These are phyloP conservation scores for Cheilosia urbana DNA, from an alignment of 2,888 invertebrate species.

Conservation along the genomic window DNA sequence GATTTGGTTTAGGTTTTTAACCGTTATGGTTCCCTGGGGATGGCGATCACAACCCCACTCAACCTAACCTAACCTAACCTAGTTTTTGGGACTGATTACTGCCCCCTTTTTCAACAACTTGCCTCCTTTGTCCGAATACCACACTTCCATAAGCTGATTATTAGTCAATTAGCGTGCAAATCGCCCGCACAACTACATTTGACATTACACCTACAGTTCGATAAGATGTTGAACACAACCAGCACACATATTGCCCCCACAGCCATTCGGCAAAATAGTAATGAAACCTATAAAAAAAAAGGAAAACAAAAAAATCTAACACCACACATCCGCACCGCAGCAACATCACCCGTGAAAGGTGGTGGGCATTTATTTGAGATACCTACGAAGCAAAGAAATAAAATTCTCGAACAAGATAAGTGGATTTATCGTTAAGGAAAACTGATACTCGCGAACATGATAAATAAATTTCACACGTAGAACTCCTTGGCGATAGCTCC, in stretches of 20 bases:
- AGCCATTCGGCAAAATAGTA: conserved; percentile 8
- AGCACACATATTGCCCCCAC: conserved; percentile 2
- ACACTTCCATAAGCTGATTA: no score
- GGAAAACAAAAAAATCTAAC: neutral
- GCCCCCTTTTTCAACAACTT: no score
- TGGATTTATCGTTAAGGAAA: conserved; percentile 77
- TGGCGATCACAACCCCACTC: no score
- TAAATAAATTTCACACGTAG: conserved; percentile 77
- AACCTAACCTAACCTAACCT: no score
- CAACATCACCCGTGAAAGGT: conserved; percentile 28
- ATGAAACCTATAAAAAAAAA: no score
- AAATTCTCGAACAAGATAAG: conserved; percentile 77
- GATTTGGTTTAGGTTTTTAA: no score
- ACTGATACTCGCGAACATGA: conserved; percentile 77
- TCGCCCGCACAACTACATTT: neutral
- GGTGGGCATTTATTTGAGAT: conserved; percentile 29
- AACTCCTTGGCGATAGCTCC: conserved; percentile 42
- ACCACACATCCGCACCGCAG: conserved; percentile 23
- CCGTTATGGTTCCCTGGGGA: no score
- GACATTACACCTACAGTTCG: conserved; percentile 9
- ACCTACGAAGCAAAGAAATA: conserved; percentile 53
- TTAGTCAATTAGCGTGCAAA: neutral
- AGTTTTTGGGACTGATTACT: no score
- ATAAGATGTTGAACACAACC: conserved; percentile 21
- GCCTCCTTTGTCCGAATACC: no score